Evolutionary conservation across 2,113 vertebrate species (phyloP).

Genomic region (Glaucidium brasilianum): DNA sequence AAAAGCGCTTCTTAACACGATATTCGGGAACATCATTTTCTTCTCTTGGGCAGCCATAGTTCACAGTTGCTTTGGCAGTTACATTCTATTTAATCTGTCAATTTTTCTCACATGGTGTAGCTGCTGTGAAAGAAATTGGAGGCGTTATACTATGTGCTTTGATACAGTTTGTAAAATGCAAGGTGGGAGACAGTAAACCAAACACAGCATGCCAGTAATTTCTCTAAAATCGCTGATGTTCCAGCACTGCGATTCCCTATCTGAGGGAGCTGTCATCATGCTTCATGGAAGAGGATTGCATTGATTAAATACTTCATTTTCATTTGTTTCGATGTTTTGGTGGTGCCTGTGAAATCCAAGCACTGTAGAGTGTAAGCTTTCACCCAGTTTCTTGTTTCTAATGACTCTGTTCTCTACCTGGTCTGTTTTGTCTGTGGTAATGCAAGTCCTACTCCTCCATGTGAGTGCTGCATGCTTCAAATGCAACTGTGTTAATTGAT

Average conservation of each 20-base stretch:
- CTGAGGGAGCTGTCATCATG: background rate
- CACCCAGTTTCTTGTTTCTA: background rate
- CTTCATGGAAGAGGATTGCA: background rate
- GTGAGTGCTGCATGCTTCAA: rapidly evolving
- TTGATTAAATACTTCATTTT: background rate
- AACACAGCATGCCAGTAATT: slow-evolving; percentile 69
- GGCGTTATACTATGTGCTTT: slow-evolving; percentile 64
- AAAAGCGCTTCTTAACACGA: background rate
- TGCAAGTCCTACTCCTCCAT: background rate
- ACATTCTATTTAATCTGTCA: slow-evolving; percentile 72
- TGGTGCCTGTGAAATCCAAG: background rate
- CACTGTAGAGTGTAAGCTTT: background rate
- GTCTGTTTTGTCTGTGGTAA: background rate
- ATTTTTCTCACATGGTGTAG: slow-evolving; percentile 61
- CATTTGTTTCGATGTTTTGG: background rate
- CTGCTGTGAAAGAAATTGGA: slow-evolving; percentile 74
- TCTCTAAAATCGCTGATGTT: slow-evolving; percentile 55
- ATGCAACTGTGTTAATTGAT: background rate
- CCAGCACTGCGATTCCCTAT: background rate
- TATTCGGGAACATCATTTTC: background rate
- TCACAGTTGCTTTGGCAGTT: slow-evolving; percentile 54
- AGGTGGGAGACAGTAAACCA: slow-evolving; percentile 66
- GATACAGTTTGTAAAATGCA: slow-evolving; percentile 69
- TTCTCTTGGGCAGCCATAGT: slow-evolving; percentile 42
- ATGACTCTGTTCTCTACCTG: rapidly evolving